These are phyloP conservation scores for Burhinus bistriatus DNA, from an alignment of 2,113 vertebrate genomes.

Conservation along the genomic window DNA sequence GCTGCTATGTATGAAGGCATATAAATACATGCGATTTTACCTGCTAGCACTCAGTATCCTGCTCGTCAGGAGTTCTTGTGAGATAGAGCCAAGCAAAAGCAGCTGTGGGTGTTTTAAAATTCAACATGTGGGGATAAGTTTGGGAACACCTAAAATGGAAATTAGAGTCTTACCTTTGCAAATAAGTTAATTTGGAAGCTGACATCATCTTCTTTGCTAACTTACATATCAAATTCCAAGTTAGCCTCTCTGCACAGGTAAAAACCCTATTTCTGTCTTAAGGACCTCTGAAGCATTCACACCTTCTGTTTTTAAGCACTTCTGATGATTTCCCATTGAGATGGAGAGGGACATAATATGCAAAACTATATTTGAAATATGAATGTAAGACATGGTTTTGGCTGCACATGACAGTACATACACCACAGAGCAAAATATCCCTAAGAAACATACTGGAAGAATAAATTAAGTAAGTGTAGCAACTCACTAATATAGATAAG, in stretches of 20 bases:
- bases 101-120: background rate
- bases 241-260: background rate
- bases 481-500: background rate
- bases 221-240: background rate
- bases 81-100: background rate
- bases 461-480: background rate
- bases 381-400: background rate
- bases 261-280: background rate
- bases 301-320: background rate
- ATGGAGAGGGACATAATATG: background rate
- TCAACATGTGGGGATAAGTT: background rate
- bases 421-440: background rate
- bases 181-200: background rate
- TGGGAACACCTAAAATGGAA: background rate
- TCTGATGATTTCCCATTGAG: background rate
- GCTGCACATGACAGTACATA: background rate
- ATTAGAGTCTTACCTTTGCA: background rate
- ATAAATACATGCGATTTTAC: background rate
- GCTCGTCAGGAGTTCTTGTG: background rate
- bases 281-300: background rate
- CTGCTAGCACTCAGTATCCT: background rate
- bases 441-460: background rate
- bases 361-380: background rate
- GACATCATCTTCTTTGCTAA: background rate
- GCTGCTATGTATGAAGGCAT: background rate